Evolutionary conservation across 2,888 invertebrate species (phyloP).

Genomic region (Macroteleia sp.): DNA sequence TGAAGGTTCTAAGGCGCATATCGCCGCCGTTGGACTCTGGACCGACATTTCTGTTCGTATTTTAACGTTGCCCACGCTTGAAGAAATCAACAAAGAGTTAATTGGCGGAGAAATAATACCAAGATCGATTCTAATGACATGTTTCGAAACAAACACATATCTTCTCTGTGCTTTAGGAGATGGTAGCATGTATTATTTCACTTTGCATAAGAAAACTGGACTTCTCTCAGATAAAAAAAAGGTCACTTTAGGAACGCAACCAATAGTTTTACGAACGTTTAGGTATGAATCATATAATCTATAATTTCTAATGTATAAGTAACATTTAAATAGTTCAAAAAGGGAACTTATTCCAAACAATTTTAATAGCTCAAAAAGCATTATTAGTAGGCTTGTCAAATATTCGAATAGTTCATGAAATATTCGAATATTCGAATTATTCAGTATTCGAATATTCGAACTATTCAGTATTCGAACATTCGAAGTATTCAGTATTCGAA

Average conservation of each 20-base stretch:
- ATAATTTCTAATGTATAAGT: too few species aligned
- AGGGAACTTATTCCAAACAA: too few species aligned
- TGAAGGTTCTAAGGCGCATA: slow-evolving; percentile 87
- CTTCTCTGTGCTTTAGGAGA: slow-evolving; percentile 97
- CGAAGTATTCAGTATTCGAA: too few species aligned
- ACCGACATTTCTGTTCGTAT: slow-evolving; percentile 97
- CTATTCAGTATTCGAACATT: too few species aligned
- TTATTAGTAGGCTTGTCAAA: too few species aligned
- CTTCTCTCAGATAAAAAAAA: slow-evolving; percentile 94
- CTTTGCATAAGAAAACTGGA: slow-evolving; percentile 90
- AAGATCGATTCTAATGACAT: slow-evolving; percentile 96
- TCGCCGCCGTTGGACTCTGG: slow-evolving; percentile 98
- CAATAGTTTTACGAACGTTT: slow-evolving; percentile 96
- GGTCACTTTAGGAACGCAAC: slow-evolving; percentile 98
- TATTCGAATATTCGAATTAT: too few species aligned
- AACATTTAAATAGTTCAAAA: too few species aligned
- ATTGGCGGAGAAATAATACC: slow-evolving; percentile 98
- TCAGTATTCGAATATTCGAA: too few species aligned
- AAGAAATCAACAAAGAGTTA: slow-evolving; percentile 93
- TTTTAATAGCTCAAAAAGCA: too few species aligned
- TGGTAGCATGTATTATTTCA: slow-evolving; percentile 98
- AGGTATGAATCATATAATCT: too few species aligned
- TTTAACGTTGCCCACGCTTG: slow-evolving; percentile 91
- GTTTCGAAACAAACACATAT: slow-evolving; percentile 96
- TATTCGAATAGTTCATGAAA: too few species aligned